phyloP scores from a whole-genome alignment of 2,888 invertebrate genomes.

The Scaptomyza flava region DNA sequence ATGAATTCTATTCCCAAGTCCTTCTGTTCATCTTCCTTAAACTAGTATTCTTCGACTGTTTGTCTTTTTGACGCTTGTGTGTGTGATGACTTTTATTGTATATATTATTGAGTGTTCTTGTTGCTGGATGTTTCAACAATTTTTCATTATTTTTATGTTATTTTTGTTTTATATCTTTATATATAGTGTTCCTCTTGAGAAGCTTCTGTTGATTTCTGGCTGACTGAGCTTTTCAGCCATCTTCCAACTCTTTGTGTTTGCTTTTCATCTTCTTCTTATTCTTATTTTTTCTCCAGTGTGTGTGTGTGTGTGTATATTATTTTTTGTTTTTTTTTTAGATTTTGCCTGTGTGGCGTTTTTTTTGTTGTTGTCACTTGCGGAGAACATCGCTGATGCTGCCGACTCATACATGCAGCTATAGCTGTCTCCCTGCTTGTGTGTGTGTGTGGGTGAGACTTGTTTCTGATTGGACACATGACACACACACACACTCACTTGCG shows the following conservation, averaged over 20 bases:
- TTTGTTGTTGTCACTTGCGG: conserved; percentile 41
- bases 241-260: conserved; percentile 12
- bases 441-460: conserved; percentile 44
- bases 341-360: conserved; percentile 1
- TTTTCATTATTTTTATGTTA: neutral
- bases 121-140: conserved; percentile 36
- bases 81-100: conserved; percentile 5
- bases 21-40: neutral
- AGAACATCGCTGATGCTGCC: conserved; percentile 26
- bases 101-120: conserved; percentile 22
- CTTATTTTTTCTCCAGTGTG: neutral
- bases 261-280: conserved; percentile 32
- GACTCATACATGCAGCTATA: conserved; percentile 10
- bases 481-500: conserved; percentile 40
- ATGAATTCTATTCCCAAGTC: neutral
- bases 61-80: conserved; percentile 17
- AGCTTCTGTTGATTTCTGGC: conserved; percentile 70
- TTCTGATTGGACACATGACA: conserved; percentile 77
- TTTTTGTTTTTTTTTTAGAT: neutral
- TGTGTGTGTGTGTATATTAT: conserved; percentile 13
- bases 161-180: neutral
- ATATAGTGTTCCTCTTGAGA: conserved; percentile 44
- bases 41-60: neutral
- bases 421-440: conserved; percentile 16
- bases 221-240: conserved; percentile 56